A percentile compares a stretch with the other conserved stretches of the same genome.
Evolutionary conservation across 2,113 vertebrate species (phyloP).

Genomic region (Leptocoma aspasia): DNA sequence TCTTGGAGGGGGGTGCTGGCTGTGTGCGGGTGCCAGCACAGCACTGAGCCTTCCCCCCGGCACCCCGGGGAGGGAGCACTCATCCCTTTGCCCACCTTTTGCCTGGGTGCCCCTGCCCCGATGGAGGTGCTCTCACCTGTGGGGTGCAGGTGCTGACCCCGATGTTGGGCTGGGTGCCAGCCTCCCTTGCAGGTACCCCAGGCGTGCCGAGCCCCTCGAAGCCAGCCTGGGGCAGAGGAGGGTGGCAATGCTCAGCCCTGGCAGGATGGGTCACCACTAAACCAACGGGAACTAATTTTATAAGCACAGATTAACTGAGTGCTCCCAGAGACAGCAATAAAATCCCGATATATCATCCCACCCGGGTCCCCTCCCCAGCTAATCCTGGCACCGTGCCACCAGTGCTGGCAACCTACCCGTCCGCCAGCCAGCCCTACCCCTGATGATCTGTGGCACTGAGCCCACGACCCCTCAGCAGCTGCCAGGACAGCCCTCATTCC

Average conservation of each 20-base stretch:
- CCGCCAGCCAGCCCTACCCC: neutral
- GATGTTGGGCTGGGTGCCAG: neutral
- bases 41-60: neutral
- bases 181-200: neutral
- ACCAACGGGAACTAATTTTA: slow-evolving; percentile 6
- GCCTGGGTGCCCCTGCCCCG: neutral
- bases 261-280: neutral
- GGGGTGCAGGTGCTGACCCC: neutral
- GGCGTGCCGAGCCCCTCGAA: rapidly evolving
- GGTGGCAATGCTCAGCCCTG: neutral
- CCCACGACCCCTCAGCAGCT: rapidly evolving
- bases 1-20: neutral
- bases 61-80: neutral
- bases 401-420: neutral
- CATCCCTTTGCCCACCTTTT: neutral
- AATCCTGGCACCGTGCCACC: neutral
- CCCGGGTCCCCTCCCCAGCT: neutral
- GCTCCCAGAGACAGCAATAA: neutral
- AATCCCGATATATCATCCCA: neutral
- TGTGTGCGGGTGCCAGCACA: neutral
- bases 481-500: neutral
- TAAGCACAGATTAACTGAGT: neutral
- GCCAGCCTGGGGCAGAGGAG: neutral
- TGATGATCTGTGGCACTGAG: neutral
- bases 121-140: neutral